Base-by-base conservation (phyloP, 2,888 invertebrate genomes). In the Theretra japonica region DNA sequence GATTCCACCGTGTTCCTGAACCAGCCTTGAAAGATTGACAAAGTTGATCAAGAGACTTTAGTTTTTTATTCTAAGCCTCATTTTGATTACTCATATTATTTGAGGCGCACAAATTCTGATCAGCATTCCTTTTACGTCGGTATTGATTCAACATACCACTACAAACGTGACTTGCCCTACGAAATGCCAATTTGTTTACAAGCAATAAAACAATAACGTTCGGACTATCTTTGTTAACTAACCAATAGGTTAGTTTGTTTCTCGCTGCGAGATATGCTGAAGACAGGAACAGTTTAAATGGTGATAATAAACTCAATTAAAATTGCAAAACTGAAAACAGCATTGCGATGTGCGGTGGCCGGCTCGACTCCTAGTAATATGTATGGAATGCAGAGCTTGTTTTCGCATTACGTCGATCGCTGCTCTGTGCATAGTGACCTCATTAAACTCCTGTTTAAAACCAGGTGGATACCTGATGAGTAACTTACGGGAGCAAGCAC, bases 291-390 rank as follows among this genome's bases (percentile, higher is more conserved):
- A 53, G n/a, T n/a, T 53, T 53, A 53, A 53, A 53, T 53, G 53
- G n/a, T 53, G 53, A 53, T 53, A 53, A 53, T 53, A 53, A 53
- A n/a, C n/a, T 19, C 53, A 7, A 4, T 53, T 53, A n/a, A 19
- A 53, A 53, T 53, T 53, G 53, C 53, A n/a, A 53, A 53, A 53
- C n/a, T n/a, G n/a, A n/a, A 53, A 53, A 53, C n/a, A 53, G n/a
- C 17, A 53, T n/a, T 53, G 53, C n/a, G 53, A 53, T 53, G 53
- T 53, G n/a, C 53, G 53, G n/a, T n/a, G 53, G 53, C n/a, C 53
- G 53, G 53, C 5, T 15, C 53, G 53, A 53, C 53, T n/a, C n/a
- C n/a, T 53, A n/a, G 15, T n/a, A 53, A 53, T 53, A 53, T 53
- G 19, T 53, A 53, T 53, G 53, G n/a, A 53, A 53, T 53, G 53